Evolutionary conservation across 2,113 vertebrate species (phyloP).

Genomic region (Ancistrus triradiatus): DNA sequence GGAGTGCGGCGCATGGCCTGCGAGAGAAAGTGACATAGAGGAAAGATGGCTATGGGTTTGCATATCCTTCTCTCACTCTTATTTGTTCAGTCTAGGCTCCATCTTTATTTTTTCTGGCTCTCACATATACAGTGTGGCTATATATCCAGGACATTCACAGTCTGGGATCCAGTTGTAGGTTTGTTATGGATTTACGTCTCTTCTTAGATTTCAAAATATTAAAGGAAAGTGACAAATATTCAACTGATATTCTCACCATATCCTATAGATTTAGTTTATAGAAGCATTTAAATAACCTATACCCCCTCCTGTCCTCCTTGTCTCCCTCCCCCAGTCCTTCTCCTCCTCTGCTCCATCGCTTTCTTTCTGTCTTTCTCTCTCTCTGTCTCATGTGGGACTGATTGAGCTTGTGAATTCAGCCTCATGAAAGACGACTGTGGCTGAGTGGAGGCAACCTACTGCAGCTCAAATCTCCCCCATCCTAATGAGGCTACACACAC

Average conservation of each 20-base stretch:
- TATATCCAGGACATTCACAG: background rate
- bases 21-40: conserved; percentile 10
- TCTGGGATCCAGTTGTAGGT: background rate
- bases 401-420: conserved; percentile 73
- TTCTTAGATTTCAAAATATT: conserved; percentile 33
- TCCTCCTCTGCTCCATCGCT: conserved; percentile 33
- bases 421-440: conserved; percentile 76
- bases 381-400: conserved; percentile 75
- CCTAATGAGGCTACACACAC: conserved; percentile 65
- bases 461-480: conserved; percentile 71
- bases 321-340: conserved; percentile 40
- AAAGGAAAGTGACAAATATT: no score
- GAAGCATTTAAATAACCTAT: conserved; percentile 6
- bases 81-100: conserved; percentile 11
- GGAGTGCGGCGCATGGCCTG: conserved; percentile 32
- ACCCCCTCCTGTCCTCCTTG: conserved; percentile 24
- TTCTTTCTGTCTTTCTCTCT: conserved; percentile 55
- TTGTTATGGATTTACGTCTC: conserved; percentile 16
- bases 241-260: conserved; percentile 20
- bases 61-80: conserved; percentile 13
- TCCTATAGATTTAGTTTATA: conserved; percentile 19
- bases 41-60: background rate
- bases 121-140: background rate
- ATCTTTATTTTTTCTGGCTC: conserved; percentile 28
- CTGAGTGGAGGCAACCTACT: conserved; percentile 70